Percentiles rank a stretch among this genome's conserved stretches.
Conservation (phyloP, 2,888 invertebrate genomes). For the Synanthedon myopaeformis region DNA sequence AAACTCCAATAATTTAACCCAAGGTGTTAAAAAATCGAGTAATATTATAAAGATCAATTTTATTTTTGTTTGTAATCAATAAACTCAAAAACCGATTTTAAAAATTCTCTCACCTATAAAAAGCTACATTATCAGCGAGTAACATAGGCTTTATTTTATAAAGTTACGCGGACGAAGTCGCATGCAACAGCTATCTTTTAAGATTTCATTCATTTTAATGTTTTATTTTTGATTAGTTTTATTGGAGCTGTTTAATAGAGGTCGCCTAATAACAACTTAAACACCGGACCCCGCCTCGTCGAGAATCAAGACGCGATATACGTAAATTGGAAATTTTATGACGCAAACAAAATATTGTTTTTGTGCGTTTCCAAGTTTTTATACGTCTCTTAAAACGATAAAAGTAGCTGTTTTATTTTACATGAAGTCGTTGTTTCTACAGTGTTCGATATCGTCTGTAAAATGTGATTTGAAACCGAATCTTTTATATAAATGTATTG, state of each 20-base stretch:
- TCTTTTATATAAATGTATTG: no score
- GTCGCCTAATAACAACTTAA: conserved; percentile 6
- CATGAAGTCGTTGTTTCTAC: conserved; percentile 48
- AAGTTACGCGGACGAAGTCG: no score
- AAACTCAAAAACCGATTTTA: no score
- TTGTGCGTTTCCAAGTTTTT: conserved; percentile 31
- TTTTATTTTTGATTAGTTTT: neutral
- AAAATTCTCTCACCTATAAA: no score
- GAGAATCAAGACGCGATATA: conserved; percentile 21
- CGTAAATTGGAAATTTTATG: conserved; percentile 34
- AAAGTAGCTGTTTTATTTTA: conserved; percentile 44
- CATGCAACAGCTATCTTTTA: no score
- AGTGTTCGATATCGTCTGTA: conserved; percentile 23
- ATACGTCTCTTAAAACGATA: conserved; percentile 39
- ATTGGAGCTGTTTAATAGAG: conserved; percentile 1
- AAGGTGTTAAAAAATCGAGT: no score
- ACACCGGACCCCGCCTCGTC: conserved; percentile 5
- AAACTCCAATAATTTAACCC: no score
- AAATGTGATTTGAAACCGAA: conserved; percentile 20
- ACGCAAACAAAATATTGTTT: conserved; percentile 38
- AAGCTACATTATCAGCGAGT: no score
- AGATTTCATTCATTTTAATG: no score
- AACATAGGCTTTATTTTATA: no score
- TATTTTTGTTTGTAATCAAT: no score
- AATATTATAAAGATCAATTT: no score